phyloP scores from a whole-genome alignment of 2,797 vertebrate species.

The Orestias chungarensis region DNA sequence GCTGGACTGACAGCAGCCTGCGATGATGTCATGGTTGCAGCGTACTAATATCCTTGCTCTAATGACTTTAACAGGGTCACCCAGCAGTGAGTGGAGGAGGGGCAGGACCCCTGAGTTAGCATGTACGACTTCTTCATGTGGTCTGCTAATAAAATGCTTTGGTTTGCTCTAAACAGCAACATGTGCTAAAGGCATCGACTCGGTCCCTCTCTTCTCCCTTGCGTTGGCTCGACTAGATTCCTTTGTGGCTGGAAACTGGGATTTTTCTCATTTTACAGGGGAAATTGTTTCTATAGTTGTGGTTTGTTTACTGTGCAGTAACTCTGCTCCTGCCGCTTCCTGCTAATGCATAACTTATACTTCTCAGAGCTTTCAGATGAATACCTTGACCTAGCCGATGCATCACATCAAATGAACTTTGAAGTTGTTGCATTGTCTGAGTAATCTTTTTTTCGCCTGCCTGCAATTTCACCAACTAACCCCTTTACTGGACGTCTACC shows the following conservation, averaged over 20 bases:
- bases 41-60: constrained; percentile 64
- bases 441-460: constrained; percentile 34
- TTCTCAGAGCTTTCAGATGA: constrained; percentile 42
- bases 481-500: constrained; percentile 46
- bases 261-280: constrained; percentile 59
- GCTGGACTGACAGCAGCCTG: constrained; percentile 64
- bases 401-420: not conserved
- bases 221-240: constrained; percentile 46
- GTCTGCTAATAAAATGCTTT: constrained; percentile 70
- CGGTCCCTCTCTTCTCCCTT: constrained; percentile 36
- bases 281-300: constrained; percentile 61
- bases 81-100: constrained; percentile 56
- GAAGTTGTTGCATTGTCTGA: not conserved
- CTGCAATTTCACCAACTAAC: constrained; percentile 45
- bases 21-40: constrained; percentile 80
- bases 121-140: constrained; percentile 60
- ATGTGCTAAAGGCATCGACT: constrained; percentile 73
- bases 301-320: constrained; percentile 57
- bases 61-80: constrained; percentile 76
- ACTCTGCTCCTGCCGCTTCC: constrained; percentile 50
- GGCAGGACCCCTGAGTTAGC: constrained; percentile 62
- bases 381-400: constrained; percentile 42
- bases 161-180: constrained; percentile 57
- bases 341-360: constrained; percentile 29
- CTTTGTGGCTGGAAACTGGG: constrained; percentile 71